These are phyloP conservation scores for Malaclemys terrapin DNA, from an alignment of 2,113 vertebrate species.

Conservation along the genomic window DNA sequence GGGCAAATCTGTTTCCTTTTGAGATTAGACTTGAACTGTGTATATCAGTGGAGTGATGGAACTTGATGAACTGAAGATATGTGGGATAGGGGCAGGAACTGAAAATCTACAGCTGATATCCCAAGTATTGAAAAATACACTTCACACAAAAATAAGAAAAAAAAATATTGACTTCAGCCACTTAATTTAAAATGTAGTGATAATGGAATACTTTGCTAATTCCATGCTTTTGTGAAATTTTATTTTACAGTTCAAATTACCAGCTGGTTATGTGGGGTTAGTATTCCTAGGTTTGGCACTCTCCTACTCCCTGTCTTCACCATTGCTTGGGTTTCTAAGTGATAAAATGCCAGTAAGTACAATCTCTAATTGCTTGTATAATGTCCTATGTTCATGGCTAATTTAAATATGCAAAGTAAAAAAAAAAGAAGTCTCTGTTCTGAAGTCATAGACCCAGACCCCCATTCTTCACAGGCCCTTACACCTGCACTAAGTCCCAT, in stretches of 20 bases:
- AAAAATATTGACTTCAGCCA: not conserved
- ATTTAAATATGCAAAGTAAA: not conserved
- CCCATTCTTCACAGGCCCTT: not conserved
- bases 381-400: not conserved
- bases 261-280: slow-evolving; percentile 90
- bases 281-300: slow-evolving; percentile 91
- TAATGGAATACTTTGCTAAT: not conserved
- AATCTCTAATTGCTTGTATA: not conserved
- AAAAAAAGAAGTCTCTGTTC: not conserved
- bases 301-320: slow-evolving; percentile 89
- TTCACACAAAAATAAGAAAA: not conserved
- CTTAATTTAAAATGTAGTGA: not conserved
- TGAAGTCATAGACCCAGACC: fast-evolving
- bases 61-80: not conserved
- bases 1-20: not conserved
- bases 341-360: slow-evolving; percentile 92
- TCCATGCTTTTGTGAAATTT: not conserved
- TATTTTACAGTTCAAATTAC: slow-evolving; percentile 85
- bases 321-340: slow-evolving; percentile 88
- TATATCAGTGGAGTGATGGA: not conserved
- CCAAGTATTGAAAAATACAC: not conserved
- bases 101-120: not conserved
- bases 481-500: fast-evolving
- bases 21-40: not conserved
- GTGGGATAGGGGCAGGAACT: not conserved